Conservation (phyloP, 92 coral and sea anemone genomes). For the Plumapathes pennacea region DNA sequence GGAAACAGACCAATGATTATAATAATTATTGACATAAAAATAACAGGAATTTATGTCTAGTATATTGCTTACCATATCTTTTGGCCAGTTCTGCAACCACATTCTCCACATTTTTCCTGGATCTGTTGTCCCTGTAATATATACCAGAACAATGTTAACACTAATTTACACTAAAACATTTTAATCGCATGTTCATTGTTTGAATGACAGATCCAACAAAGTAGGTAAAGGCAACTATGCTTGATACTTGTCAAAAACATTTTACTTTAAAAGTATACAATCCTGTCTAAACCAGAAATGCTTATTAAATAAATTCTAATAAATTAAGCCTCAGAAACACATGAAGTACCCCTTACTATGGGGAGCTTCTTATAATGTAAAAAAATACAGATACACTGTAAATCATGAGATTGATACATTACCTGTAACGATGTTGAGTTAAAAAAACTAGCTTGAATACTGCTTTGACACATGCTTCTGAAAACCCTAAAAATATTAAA, state of each 20-base stretch:
- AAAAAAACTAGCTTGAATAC: constrained; percentile 60
- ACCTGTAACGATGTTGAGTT: constrained; percentile 72
- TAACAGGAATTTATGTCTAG: not conserved
- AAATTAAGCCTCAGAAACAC: no score
- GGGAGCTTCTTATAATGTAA: not conserved
- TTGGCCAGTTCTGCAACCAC: constrained; percentile 64
- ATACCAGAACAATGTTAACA: not conserved
- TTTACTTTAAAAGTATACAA: no score
- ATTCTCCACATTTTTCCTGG: constrained; percentile 72
- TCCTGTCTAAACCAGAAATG: no score
- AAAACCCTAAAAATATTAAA: no score
- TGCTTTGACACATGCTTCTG: constrained; percentile 69
- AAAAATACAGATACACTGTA: not conserved
- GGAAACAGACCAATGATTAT: not conserved
- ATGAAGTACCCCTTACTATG: no score
- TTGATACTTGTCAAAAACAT: no score
- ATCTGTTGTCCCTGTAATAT: constrained; percentile 64
- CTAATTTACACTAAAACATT: no score
- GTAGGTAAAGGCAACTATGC: no score
- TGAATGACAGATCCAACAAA: no score
- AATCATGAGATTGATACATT: not conserved
- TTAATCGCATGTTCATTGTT: no score
- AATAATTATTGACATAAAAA: not conserved
- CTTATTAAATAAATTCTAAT: no score
- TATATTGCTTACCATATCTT: constrained; percentile 57